Evolutionary conservation across 2,113 vertebrate genomes (phyloP).

Genomic region (Natator depressus): DNA sequence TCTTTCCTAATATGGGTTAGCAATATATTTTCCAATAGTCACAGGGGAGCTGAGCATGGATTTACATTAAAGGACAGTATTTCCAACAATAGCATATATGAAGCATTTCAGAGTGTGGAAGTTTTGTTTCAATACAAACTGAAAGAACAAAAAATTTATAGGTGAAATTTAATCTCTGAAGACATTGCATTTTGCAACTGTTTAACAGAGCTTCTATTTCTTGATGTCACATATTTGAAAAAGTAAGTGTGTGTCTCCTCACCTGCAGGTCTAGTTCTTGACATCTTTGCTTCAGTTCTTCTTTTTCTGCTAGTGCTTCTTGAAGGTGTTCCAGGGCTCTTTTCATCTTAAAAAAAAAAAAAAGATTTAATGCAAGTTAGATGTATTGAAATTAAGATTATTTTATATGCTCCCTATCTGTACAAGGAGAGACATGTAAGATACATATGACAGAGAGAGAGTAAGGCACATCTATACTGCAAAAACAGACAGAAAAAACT

Average conservation of each 20-base stretch:
- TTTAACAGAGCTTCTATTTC: not conserved
- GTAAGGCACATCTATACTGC: not conserved
- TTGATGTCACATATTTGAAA: not conserved
- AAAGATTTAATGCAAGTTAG: not conserved
- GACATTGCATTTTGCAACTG: not conserved
- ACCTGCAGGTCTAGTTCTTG: slow-evolving; percentile 96
- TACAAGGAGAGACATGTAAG: not conserved
- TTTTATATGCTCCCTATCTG: not conserved
- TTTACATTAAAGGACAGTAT: not conserved
- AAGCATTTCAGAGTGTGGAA: not conserved
- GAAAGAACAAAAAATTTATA: not conserved
- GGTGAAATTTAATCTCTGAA: not conserved
- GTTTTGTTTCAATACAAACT: not conserved
- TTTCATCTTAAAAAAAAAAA: slow-evolving; percentile 83
- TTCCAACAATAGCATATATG: not conserved
- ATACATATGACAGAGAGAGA: not conserved
- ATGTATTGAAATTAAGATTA: not conserved
- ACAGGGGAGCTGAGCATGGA: not conserved
- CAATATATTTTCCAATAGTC: not conserved
- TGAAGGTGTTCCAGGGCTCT: slow-evolving; percentile 88
- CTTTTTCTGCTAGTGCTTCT: slow-evolving; percentile 88
- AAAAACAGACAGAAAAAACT: not conserved
- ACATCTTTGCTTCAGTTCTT: slow-evolving; percentile 91
- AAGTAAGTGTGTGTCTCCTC: not conserved
- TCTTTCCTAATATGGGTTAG: not conserved